Evolutionary conservation across 2,797 vertebrate species (phyloP), one percentile per base, ranked within the genome.

Genomic region (Psittacula derbiana): DNA sequence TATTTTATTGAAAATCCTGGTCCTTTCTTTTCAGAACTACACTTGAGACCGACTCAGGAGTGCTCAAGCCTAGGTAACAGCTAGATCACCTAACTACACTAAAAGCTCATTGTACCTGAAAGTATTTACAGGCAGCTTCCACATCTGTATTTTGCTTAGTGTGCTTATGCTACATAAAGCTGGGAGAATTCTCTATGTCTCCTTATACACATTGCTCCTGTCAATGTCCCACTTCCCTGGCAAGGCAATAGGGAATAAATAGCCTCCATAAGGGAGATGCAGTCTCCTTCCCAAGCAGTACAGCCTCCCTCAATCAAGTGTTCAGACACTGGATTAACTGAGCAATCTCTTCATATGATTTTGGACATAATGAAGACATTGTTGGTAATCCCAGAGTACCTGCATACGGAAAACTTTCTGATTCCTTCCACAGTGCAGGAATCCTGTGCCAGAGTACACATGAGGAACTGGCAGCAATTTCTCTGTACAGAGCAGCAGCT

Each of bases 41-140:
- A 31, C 0, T 33, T 36, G 14, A 0, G 40, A 28, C 7, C 23
- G 47, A 7, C 21, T 12, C 23, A 23, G 6, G 38, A 73, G 19
- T 8, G 33, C 33, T 64, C 50, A 47, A 69, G 24, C 14, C n/a
- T 28, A 46, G 15, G 7, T 25, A 66, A n/a, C 31, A 80, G 24
- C 18, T 49, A 2, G 5, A 31, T 24, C 43, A 60, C 7, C 60
- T 76, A 41, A 40, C 73, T 49, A 55, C 4, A 55, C 17, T 31
- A 38, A 20, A 50, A 76, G 14, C 16, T 53, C 49, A 50, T 41
- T 14, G 11, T 9, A 31, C 11, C 17, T 53, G 8, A 15, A 44
- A 31, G 38, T 2, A 83, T 47, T 53, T 58, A 21, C 24, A 44
- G 15, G 19, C 52, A 67, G 17, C 17, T 64, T 52, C 41, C n/a